Evolutionary conservation across 2,888 invertebrate species (phyloP).

Genomic region (Rotaria magnacalcarata): DNA sequence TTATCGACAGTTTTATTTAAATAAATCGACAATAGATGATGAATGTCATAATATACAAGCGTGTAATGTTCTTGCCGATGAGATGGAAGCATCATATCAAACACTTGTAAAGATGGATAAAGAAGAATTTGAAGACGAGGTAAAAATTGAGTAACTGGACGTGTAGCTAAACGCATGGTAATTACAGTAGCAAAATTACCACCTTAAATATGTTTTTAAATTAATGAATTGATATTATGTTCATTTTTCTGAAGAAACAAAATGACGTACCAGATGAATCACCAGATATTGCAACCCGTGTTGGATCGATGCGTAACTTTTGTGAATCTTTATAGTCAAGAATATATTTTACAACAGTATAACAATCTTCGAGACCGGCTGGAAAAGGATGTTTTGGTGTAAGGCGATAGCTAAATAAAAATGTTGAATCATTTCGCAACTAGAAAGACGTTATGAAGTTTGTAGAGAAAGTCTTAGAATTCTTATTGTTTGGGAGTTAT

Average conservation of each 20-base stretch:
- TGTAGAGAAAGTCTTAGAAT: no score
- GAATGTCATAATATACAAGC: not conserved
- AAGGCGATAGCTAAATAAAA: conserved; percentile 33
- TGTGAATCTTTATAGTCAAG: conserved; percentile 23
- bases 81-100: conserved; percentile 34
- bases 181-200: conserved; percentile 13
- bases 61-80: not conserved
- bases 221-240: no score
- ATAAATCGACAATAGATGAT: conserved; percentile 5
- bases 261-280: conserved; percentile 33
- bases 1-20: not conserved
- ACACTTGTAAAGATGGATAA: conserved; percentile 38
- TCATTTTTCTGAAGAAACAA: no score
- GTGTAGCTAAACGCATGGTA: conserved; percentile 33
- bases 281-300: not conserved
- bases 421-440: no score
- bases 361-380: conserved; percentile 36
- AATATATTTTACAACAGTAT: conserved; percentile 35
- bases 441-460: no score
- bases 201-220: not conserved
- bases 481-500: no score
- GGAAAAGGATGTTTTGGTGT: conserved; percentile 41
- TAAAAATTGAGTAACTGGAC: not conserved
- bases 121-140: conserved; percentile 40
- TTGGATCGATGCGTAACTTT: not conserved